Base-by-base conservation (phyloP, 1,140 invertebrate genomes). In the Phthorimaea operculella region DNA sequence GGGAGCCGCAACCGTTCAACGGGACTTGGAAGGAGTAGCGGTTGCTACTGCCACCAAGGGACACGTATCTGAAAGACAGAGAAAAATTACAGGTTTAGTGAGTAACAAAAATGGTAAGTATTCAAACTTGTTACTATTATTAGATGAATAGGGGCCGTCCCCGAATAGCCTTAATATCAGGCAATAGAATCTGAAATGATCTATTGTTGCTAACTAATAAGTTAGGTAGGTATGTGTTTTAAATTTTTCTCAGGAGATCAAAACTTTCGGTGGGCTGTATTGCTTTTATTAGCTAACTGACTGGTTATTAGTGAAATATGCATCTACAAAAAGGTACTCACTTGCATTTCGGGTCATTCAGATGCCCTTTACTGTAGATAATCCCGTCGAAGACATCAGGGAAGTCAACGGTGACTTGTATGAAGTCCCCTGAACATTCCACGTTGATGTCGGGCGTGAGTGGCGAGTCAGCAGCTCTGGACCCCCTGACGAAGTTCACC, bases 361-460 rank as follows among this genome's bases (percentile, higher is more conserved):
- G 88, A 57, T 89, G 87, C 11, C 91, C 90, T 69, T 92, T 92
- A 62, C 90, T 92, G 83, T 92, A 93, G 33, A 93, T 88, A 14
- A 92, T 87, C n/a, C 92, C 92, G 59, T 90, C 87, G 62, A 91
- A 93, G 1, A 88, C 78, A 42, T 87, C 85, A 4, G 88, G 81
- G 68, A 92, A 92, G 21, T 90, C 87, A 0, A 93, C 84, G 33
- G 87, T 87, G 1, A 93, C 91, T 33, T 87, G 79, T 66, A 93
- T 91, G 12, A 81, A 88, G 4, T 80, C 76, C 6, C 78, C 78
- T 6, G 85, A 85, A 63, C 91, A 93, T 68, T 90, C 87, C 0
- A 92, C 90, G 57, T 92, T 87, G n/a, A 92, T 87, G 6, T 84
- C 81, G 0, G 81, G 81, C 1, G 78, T 64, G 4, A 76, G 55